Evolutionary conservation across 1,140 invertebrate genomes (phyloP).

Genomic region (Phymorhynchus buccinoides): DNA sequence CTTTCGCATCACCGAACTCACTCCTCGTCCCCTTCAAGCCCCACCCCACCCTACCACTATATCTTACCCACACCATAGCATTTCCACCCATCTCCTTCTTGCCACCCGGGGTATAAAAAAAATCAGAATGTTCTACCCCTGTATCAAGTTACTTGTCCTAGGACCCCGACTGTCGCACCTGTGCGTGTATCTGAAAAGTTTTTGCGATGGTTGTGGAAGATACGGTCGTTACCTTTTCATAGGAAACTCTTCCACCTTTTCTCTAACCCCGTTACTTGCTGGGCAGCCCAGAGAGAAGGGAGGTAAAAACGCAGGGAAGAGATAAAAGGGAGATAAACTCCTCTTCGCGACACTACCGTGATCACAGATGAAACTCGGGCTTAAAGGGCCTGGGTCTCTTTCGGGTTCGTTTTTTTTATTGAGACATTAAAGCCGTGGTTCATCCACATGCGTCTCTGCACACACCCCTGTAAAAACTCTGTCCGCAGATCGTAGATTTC

Average conservation of each 20-base stretch:
- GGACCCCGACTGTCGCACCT: background rate
- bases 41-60: background rate
- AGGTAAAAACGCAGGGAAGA: background rate
- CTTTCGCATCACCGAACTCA: background rate
- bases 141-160: background rate
- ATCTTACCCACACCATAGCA: too few relatives aligned
- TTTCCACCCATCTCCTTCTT: background rate
- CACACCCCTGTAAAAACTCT: background rate
- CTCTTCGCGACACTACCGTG: background rate
- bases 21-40: background rate
- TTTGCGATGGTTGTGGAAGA: background rate
- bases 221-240: background rate
- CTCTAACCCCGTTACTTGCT: background rate
- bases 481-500: background rate
- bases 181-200: background rate
- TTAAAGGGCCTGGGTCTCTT: background rate
- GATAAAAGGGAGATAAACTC: background rate
- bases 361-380: slow-evolving; percentile 1
- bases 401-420: background rate
- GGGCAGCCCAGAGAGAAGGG: background rate
- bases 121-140: background rate
- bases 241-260: background rate
- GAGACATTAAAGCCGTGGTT: background rate
- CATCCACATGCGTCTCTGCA: background rate
- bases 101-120: background rate